Evolutionary conservation across 2,797 vertebrate species (phyloP).

Genomic region (Remorina albescens): DNA sequence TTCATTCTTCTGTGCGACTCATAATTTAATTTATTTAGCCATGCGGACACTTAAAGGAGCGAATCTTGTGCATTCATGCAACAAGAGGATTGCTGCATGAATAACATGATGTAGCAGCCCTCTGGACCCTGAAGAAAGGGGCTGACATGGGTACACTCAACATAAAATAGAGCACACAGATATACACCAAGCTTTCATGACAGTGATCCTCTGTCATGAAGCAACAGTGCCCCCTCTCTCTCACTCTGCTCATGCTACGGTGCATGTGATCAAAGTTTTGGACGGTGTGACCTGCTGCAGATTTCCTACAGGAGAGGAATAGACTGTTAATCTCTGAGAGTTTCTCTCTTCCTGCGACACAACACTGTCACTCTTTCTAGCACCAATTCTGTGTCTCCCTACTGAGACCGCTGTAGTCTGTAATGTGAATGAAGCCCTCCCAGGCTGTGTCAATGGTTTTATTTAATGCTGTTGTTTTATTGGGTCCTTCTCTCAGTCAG

Average conservation of each 20-base stretch:
- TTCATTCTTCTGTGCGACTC: constrained; percentile 63
- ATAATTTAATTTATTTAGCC: constrained; percentile 83
- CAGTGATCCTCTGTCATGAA: constrained; percentile 66
- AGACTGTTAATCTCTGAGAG: constrained; percentile 65
- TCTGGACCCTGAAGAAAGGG: constrained; percentile 57
- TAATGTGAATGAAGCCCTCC: constrained; percentile 75
- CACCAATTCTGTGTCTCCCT: constrained; percentile 67
- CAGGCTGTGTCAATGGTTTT: constrained; percentile 71
- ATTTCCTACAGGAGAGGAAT: constrained; percentile 40
- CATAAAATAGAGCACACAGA: constrained; percentile 71
- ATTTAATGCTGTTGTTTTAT: constrained; percentile 78
- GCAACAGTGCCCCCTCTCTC: constrained; percentile 75
- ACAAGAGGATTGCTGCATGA: constrained; percentile 69
- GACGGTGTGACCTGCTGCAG: constrained; percentile 54
- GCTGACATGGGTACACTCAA: constrained; percentile 49
- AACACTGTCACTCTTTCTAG: constrained; percentile 61
- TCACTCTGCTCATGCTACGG: constrained; percentile 53
- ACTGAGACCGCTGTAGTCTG: constrained; percentile 68
- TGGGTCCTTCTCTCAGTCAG: constrained; percentile 77
- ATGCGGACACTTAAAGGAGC: constrained; percentile 56
- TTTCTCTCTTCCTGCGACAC: constrained; percentile 60
- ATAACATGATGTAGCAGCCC: constrained; percentile 70
- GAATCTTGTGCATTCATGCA: constrained; percentile 69
- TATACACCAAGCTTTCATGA: constrained; percentile 51
- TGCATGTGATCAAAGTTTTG: constrained; percentile 57